Conservation (phyloP, 2,797 vertebrate species). For the Rhyacichthys aspro region DNA sequence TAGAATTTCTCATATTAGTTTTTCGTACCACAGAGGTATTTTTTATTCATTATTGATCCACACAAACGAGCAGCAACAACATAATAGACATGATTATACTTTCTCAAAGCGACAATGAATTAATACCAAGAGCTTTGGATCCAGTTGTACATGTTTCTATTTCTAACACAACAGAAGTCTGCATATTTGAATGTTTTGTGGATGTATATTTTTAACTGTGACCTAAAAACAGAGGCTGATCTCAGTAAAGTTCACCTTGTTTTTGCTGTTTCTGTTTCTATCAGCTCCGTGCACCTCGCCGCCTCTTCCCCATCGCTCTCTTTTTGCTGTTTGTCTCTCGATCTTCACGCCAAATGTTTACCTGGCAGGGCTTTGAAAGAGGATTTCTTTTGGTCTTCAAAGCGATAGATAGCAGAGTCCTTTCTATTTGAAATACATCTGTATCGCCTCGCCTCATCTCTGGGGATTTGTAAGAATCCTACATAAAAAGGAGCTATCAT, state of each 20-base stretch:
- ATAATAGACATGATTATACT: too few species aligned
- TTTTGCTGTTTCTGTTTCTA: conserved; percentile 14
- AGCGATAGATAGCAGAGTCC: conserved; percentile 15
- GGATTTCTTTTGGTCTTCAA: conserved; percentile 10
- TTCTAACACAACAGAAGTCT: too few species aligned
- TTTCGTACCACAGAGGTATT: too few species aligned
- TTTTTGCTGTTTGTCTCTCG: conserved; percentile 19
- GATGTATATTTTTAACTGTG: too few species aligned
- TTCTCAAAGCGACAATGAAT: too few species aligned
- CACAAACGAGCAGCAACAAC: too few species aligned
- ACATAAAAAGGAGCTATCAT: conserved; percentile 25
- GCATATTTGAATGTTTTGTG: too few species aligned
- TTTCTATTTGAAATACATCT: conserved; percentile 24
- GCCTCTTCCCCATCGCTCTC: neutral
- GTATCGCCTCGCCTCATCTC: conserved; percentile 12
- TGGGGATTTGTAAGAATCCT: conserved; percentile 30
- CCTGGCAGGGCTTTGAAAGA: conserved; percentile 17
- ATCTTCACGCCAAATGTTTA: conserved; percentile 23
- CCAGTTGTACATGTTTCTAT: too few species aligned
- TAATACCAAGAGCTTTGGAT: too few species aligned
- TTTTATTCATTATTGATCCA: too few species aligned
- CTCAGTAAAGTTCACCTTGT: neutral
- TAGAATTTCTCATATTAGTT: too few species aligned
- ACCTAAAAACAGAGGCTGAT: too few species aligned
- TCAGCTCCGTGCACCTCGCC: neutral